Evolutionary conservation across 2,888 invertebrate genomes (phyloP), one percentile per base, ranked within the genome.

Genomic region (Gandaritis pyraliata): DNA sequence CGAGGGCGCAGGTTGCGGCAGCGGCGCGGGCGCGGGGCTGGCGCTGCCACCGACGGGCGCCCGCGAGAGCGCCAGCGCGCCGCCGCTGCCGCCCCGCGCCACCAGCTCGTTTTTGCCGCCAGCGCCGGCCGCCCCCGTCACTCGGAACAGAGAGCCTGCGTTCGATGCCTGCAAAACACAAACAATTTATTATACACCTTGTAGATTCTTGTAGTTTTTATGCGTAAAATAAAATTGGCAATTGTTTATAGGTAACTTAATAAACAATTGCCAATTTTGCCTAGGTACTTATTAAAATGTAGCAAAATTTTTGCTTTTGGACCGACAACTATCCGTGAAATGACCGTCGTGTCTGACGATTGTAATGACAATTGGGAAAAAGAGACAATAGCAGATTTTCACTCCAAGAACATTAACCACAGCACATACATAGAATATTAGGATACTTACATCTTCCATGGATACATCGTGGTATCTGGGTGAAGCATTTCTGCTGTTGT

Each of bases 1-100:
- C 75, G 95, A 94, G 65, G 95, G 95, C 71, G 93, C 93, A 70
- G 95, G 95, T 74, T 94, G 94, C 72, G 94, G 94, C 72, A 95
- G 94, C 72, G 95, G 94, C 74, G 94, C 94, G 73, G 94, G 94
- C 79, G 94, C 94, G 65, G 94, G 94, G 75, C 94, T 94, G 69
- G 93, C 93, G 80, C 93, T 94, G 81, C 94, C 94, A 70, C 94
- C 93, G 73, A 91, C 91, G 30, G 92, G 92, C 69, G 94, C 94
- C 81, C 94, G 93, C 68, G 94, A 94, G 75, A 94, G 83, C 23
- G 94, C 94, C 68, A 93, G 85, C 76, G 94, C 93, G 67, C 93
- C 93, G 71, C 93, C 93, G 81, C 95, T 95, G 74, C 95, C 94
- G 77, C 95, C 95, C 72, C 95, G 92, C 71, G 94, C 94, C 72